These are phyloP conservation scores for Lasioglossum calceatum DNA, from an alignment of 2,888 invertebrate species.

Conservation along the genomic window DNA sequence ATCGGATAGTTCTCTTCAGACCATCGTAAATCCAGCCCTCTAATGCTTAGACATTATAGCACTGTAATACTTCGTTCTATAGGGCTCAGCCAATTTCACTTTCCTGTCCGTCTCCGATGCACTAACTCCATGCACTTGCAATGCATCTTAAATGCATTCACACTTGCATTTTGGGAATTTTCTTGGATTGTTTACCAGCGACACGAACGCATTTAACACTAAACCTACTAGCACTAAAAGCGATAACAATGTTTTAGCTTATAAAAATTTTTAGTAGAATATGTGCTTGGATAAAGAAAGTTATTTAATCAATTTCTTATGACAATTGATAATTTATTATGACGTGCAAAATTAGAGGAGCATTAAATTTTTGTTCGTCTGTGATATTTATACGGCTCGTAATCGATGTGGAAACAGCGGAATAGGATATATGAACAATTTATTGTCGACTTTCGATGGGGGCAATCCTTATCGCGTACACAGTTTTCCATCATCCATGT, in stretches of 20 bases:
- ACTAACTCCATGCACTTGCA: not conserved
- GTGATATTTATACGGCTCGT: not conserved
- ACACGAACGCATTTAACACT: too few species aligned
- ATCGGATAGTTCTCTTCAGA: not conserved
- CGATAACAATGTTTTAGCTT: too few species aligned
- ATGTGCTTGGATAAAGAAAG: too few species aligned
- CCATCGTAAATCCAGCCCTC: not conserved
- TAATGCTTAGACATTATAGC: not conserved
- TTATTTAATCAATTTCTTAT: too few species aligned
- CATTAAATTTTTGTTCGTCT: too few species aligned
- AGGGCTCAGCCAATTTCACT: not conserved
- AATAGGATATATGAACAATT: not conserved
- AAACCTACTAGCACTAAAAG: too few species aligned
- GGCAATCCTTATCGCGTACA: not conserved
- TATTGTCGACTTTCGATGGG: not conserved
- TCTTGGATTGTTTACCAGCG: too few species aligned
- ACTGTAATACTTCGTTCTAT: not conserved
- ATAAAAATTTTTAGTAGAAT: too few species aligned
- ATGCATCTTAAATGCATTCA: too few species aligned
- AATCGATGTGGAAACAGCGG: not conserved
- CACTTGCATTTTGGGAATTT: too few species aligned
- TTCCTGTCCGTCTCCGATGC: not conserved
- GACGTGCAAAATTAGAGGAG: too few species aligned
- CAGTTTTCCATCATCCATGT: not conserved
- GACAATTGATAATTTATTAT: too few species aligned